These are phyloP conservation scores for Trogon melanurus DNA, from an alignment of 2,113 vertebrate genomes.

Conservation along the genomic window DNA sequence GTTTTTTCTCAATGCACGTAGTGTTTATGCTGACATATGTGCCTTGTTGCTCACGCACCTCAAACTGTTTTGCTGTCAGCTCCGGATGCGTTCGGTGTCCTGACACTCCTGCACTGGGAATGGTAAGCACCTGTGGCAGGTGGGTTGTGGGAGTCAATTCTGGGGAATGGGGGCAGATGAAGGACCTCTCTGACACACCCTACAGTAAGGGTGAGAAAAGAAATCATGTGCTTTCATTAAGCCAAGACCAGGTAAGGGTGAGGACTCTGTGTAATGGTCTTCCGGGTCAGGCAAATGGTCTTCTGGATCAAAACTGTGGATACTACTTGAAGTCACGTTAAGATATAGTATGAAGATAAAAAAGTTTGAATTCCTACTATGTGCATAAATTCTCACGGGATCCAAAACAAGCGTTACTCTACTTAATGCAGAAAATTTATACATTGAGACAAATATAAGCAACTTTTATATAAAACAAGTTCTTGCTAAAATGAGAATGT, in stretches of 20 bases:
- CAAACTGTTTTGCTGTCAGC: background rate
- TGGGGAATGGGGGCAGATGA: fast-evolving
- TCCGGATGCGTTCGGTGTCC: fast-evolving
- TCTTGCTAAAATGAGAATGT: background rate
- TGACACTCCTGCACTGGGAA: background rate
- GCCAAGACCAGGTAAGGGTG: background rate
- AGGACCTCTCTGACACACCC: background rate
- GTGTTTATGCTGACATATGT: background rate
- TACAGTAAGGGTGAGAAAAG: background rate
- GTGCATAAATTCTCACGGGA: too few relatives aligned
- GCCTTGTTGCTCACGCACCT: background rate
- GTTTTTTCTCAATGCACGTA: background rate
- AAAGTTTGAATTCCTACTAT: background rate
- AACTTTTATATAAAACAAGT: too few relatives aligned
- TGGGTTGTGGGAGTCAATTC: background rate
- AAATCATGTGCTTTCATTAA: background rate
- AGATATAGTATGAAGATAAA: background rate
- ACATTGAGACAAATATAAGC: too few relatives aligned
- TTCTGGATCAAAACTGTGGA: background rate
- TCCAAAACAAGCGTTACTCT: too few relatives aligned
- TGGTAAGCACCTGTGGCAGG: background rate
- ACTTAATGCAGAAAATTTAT: too few relatives aligned
- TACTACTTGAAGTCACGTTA: background rate
- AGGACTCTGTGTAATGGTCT: background rate
- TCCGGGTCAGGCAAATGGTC: background rate